phyloP scores from a whole-genome alignment of 2,797 vertebrate genomes.

The Avahi laniger region DNA sequence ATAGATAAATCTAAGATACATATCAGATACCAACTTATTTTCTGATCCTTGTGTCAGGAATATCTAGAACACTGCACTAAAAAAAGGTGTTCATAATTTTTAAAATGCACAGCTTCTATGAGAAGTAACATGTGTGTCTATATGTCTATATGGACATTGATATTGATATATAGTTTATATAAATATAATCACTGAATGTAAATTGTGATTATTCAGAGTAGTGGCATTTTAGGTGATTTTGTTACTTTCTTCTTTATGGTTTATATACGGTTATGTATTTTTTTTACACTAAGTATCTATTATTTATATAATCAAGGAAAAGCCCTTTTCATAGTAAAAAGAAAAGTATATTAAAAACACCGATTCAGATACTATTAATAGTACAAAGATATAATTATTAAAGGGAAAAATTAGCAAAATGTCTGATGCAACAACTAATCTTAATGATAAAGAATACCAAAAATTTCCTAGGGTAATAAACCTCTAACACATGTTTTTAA shows the following conservation, averaged over 20 bases:
- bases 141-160: not conserved
- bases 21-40: not conserved
- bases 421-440: not conserved
- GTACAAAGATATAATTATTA: constrained; percentile 2
- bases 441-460: not conserved
- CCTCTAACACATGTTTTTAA: not conserved
- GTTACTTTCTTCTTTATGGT: not conserved
- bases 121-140: not conserved
- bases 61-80: not conserved
- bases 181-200: not conserved
- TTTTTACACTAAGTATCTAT: not conserved
- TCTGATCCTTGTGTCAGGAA: constrained; percentile 17
- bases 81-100: not conserved
- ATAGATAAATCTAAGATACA: constrained; percentile 41
- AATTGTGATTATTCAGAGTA: not conserved
- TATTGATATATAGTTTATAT: not conserved
- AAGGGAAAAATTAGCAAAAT: not conserved
- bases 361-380: not conserved
- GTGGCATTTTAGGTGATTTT: constrained; percentile 7
- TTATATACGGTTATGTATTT: not conserved
- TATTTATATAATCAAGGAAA: constrained; percentile 20
- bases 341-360: constrained; percentile 1
- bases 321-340: not conserved
- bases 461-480: not conserved
- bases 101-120: not conserved